These are phyloP conservation scores for Fratercula arctica DNA, from an alignment of 2,797 vertebrate genomes.

Conservation along the genomic window DNA sequence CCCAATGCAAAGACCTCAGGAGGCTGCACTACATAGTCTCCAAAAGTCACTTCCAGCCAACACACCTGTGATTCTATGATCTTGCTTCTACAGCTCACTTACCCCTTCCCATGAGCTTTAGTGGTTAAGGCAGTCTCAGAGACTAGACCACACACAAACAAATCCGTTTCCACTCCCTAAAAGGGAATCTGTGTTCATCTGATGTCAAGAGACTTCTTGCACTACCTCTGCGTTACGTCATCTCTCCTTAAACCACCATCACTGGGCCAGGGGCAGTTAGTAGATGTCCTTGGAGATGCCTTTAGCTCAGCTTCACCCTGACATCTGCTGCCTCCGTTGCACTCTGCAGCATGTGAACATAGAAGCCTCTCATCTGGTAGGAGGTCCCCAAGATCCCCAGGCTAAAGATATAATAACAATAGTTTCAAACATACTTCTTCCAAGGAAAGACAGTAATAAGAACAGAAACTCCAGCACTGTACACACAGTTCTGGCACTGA, in stretches of 20 bases:
- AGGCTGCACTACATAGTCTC: neutral
- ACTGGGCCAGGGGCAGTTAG: neutral
- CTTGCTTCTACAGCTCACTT: neutral
- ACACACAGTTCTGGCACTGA: neutral
- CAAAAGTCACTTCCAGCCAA: neutral
- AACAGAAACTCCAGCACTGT: neutral
- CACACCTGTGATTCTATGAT: neutral
- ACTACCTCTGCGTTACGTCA: neutral
- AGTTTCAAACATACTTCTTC: neutral
- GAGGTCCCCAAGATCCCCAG: neutral
- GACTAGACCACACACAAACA: neutral
- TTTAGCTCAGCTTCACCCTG: neutral
- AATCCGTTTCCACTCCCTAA: neutral
- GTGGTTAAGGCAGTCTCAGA: neutral
- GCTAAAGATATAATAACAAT: neutral
- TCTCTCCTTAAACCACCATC: neutral
- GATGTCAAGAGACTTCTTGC: neutral
- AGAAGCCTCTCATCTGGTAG: neutral
- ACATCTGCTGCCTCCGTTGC: neutral
- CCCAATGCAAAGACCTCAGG: neutral
- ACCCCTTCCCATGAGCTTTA: neutral
- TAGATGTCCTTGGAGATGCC: neutral
- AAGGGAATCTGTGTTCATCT: neutral
- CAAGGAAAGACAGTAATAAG: neutral
- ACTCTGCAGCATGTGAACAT: rapidly evolving